Conservation (phyloP, 2,888 invertebrate species). For the Caenorhabditis macrosperma region DNA sequence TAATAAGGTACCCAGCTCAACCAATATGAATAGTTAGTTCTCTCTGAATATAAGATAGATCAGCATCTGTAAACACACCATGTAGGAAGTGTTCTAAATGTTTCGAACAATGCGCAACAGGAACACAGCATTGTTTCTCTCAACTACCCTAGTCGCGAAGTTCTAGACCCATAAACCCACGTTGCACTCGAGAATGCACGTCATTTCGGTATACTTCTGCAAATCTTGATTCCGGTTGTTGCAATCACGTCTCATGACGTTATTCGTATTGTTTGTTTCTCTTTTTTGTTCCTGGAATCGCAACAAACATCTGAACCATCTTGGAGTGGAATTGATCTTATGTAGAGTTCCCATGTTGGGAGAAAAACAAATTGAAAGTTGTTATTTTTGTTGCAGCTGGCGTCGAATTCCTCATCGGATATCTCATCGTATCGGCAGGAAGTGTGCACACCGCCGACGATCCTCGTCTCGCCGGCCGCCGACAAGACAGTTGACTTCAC, state of each 20-base stretch:
- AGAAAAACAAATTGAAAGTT: no score
- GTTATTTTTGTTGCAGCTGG: no score
- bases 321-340: no score
- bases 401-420: constrained; percentile 35
- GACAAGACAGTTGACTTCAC: constrained; percentile 22
- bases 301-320: not conserved
- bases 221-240: not conserved
- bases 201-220: not conserved
- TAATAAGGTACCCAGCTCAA: no score
- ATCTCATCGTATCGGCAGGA: constrained; percentile 2
- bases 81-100: no score
- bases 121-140: no score
- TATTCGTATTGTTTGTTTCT: not conserved
- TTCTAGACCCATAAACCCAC: no score
- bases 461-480: constrained; percentile 47
- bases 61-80: no score
- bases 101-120: no score
- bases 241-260: not conserved
- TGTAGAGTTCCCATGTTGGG: not conserved
- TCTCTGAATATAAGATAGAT: no score
- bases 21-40: no score
- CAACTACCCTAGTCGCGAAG: no score
- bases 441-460: constrained; percentile 40
- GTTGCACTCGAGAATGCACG: not conserved
- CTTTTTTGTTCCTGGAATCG: not conserved